Percentiles rank a stretch among this genome's conserved stretches.
phyloP scores from a whole-genome alignment of 1,140 invertebrate genomes.

The Papilio polyxenes region DNA sequence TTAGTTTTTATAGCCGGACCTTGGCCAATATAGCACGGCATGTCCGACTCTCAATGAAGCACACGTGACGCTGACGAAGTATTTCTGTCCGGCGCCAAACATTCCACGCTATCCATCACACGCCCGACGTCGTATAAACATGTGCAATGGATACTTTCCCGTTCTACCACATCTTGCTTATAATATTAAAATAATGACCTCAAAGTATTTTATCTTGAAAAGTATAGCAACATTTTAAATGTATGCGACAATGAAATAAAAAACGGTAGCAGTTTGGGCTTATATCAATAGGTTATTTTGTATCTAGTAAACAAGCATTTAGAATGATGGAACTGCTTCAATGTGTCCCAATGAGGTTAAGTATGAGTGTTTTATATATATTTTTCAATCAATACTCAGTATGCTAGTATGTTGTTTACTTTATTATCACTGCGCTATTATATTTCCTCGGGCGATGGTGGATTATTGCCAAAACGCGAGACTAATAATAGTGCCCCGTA shows the following conservation, averaged over 20 bases:
- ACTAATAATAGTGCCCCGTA: conserved; percentile 19
- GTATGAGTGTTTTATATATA: too few species aligned
- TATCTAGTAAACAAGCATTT: too few species aligned
- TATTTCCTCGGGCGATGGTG: conserved; percentile 7
- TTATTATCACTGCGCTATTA: not conserved
- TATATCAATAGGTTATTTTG: too few species aligned
- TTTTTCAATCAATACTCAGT: too few species aligned
- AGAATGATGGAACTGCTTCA: too few species aligned
- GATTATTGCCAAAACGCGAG: conserved; percentile 17
- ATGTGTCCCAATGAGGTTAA: too few species aligned
- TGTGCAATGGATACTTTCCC: conserved; percentile 8
- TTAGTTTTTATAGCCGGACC: not conserved
- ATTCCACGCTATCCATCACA: conserved; percentile 16
- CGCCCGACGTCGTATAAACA: conserved; percentile 1
- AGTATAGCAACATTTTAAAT: too few species aligned
- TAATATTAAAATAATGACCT: too few species aligned
- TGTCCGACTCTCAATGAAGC: conserved; percentile 13
- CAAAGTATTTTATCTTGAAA: too few species aligned
- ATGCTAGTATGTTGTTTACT: conserved; percentile 1
- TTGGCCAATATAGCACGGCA: conserved; percentile 12
- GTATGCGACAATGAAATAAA: too few species aligned
- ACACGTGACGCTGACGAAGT: not conserved
- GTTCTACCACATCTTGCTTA: not conserved
- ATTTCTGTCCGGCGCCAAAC: conserved; percentile 25
- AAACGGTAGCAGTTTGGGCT: too few species aligned